phyloP scores from a whole-genome alignment of 2,888 invertebrate species.

The Nomada fucata region DNA sequence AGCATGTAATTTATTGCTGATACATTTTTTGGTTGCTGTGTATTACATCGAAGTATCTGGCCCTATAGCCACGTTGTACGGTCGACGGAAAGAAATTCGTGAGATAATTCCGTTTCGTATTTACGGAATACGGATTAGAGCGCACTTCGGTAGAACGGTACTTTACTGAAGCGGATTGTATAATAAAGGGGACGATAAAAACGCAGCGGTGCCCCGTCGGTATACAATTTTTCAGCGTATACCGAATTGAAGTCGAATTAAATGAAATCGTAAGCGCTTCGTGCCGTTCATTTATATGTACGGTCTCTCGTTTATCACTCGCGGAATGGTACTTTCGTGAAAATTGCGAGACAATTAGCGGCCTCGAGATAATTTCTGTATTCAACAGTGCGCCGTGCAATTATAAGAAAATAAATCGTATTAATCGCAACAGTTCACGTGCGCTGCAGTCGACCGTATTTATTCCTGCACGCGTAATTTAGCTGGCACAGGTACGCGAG shows the following conservation, averaged over 20 bases:
- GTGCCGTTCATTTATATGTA: not conserved
- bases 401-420: too few relatives aligned
- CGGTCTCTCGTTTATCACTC: not conserved
- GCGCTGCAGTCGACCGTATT: too few relatives aligned
- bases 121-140: not conserved
- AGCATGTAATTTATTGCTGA: too few relatives aligned
- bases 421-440: too few relatives aligned
- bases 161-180: not conserved
- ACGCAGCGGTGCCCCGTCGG: not conserved
- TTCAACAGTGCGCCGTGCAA: too few relatives aligned
- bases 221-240: not conserved
- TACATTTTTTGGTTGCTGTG: too few relatives aligned
- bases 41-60: too few relatives aligned
- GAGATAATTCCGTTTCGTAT: not conserved
- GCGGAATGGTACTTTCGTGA: not conserved
- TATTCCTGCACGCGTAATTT: slow-evolving; percentile 60
- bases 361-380: too few relatives aligned
- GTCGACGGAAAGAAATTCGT: not conserved
- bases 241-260: not conserved
- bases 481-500: slow-evolving; percentile 62
- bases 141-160: not conserved
- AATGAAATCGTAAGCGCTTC: not conserved
- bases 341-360: too few relatives aligned
- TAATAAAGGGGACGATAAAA: not conserved
- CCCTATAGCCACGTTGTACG: too few relatives aligned